Conservation (phyloP, 2,797 vertebrate species). For the Champsocephalus esox region DNA sequence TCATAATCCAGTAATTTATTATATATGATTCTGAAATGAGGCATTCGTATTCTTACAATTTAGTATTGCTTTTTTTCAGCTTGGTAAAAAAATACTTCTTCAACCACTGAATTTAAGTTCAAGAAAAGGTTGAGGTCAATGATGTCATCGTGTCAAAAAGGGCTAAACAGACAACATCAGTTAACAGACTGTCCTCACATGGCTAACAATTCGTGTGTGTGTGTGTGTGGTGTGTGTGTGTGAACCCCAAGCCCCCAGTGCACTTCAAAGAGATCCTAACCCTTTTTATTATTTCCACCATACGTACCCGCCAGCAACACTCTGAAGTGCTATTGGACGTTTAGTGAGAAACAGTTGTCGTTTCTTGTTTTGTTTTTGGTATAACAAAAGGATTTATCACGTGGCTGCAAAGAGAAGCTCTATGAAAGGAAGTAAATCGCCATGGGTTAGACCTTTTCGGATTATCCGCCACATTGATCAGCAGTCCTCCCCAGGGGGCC, state of each 20-base stretch:
- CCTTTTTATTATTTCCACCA: conserved; percentile 49
- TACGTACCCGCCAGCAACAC: conserved; percentile 32
- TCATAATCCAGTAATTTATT: no score
- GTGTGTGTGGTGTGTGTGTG: conserved; percentile 9
- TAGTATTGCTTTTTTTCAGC: no score
- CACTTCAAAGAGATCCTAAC: conserved; percentile 62
- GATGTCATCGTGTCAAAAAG: conserved; percentile 12
- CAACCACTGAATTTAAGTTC: conserved; percentile 7
- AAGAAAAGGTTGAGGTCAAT: conserved; percentile 25
- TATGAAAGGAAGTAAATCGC: conserved; percentile 35
- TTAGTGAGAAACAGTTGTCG: conserved; percentile 59
- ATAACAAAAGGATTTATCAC: conserved; percentile 28
- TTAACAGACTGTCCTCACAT: conserved; percentile 39
- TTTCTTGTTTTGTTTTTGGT: conserved; percentile 27
- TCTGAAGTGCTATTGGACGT: conserved; percentile 32
- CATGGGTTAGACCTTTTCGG: conserved; percentile 30
- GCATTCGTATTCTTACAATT: no score
- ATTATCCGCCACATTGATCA: conserved; percentile 58
- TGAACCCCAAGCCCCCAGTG: conserved; percentile 30
- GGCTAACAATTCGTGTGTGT: conserved; percentile 50
- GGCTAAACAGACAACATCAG: conserved; percentile 49
- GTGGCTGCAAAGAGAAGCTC: conserved; percentile 5
- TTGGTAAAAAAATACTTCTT: no score
- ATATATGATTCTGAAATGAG: no score
- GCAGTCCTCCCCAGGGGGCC: conserved; percentile 21